Conservation (phyloP, 2,113 vertebrate species). For the Proteles cristata region DNA sequence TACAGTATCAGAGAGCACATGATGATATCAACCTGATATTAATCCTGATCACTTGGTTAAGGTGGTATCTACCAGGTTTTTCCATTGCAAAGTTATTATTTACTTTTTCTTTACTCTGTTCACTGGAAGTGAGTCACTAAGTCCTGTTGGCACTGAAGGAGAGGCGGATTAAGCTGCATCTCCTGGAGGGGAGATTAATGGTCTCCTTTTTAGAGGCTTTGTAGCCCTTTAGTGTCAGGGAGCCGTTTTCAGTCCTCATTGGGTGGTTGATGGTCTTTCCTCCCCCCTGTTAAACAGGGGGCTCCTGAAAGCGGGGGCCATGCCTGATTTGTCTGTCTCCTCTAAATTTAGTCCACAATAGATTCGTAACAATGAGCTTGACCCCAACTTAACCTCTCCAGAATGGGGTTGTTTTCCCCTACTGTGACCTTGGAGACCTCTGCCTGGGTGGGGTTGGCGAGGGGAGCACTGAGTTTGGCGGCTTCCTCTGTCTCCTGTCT, state of each 20-base stretch:
- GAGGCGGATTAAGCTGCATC: not conserved
- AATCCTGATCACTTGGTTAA: not conserved
- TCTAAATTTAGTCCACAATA: not conserved
- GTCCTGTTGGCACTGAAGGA: not conserved
- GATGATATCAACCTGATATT: not conserved
- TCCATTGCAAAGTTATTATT: not conserved
- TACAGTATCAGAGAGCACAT: fast-evolving
- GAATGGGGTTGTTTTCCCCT: not conserved
- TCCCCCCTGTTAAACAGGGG: not conserved
- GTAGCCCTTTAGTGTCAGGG: not conserved
- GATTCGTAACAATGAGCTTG: not conserved
- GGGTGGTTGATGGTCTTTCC: not conserved
- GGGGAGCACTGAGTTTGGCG: not conserved
- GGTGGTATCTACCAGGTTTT: not conserved
- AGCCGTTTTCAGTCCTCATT: not conserved
- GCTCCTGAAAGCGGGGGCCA: not conserved
- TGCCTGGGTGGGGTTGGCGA: fast-evolving
- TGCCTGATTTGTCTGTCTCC: not conserved
- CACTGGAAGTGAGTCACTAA: not conserved
- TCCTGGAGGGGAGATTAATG: not conserved
- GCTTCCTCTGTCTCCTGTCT: not conserved
- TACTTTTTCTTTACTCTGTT: not conserved
- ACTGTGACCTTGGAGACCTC: not conserved
- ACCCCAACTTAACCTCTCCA: not conserved
- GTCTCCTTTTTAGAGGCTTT: not conserved